Percentiles rank a stretch among this genome's conserved stretches.
Conservation (phyloP, 2,113 vertebrate genomes). For the Melanostigma gelatinosum region DNA sequence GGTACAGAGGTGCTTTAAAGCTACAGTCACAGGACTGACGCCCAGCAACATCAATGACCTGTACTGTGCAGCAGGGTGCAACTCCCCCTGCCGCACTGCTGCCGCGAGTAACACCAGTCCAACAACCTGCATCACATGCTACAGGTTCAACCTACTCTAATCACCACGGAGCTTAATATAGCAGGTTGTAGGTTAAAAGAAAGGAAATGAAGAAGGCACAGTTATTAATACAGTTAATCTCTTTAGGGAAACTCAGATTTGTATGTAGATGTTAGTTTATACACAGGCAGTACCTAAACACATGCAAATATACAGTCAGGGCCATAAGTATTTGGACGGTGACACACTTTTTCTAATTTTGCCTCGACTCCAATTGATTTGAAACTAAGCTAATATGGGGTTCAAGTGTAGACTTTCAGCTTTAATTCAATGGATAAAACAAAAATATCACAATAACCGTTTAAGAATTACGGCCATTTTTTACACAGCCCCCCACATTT, state of each 20-base stretch:
- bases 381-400: too few species aligned
- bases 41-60: neutral
- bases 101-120: neutral
- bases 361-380: too few species aligned
- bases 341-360: too few species aligned
- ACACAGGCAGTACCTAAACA: neutral
- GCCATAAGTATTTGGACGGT: too few species aligned
- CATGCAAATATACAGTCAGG: neutral
- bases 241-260: neutral
- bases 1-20: neutral
- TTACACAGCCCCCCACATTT: too few species aligned
- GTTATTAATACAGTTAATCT: neutral
- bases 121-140: neutral
- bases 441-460: too few species aligned
- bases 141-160: neutral
- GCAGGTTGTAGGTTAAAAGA: neutral
- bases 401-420: too few species aligned
- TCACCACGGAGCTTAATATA: neutral
- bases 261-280: too few species aligned
- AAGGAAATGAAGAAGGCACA: neutral
- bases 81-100: neutral
- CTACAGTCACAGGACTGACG: neutral
- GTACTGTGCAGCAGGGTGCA: neutral
- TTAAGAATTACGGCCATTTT: too few species aligned
- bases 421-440: too few species aligned